Evolutionary conservation across 37 sponge, comb jelly and placozoan species (phyloP), one percentile per base, ranked within the genome.

Genomic region (Halichondria panicea): DNA sequence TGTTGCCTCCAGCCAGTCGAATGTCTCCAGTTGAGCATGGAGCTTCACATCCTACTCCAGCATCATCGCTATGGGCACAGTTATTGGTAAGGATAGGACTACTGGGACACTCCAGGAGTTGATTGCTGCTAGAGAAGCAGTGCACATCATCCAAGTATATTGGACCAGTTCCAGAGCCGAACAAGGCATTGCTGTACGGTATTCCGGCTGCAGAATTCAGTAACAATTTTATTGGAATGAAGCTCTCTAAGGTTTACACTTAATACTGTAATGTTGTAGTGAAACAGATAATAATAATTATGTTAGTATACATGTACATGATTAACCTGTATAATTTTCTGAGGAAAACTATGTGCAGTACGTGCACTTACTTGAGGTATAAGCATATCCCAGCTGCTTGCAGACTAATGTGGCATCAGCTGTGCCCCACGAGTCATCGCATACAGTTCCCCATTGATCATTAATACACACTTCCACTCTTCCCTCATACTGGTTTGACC

Each of bases 391-490:
- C 67, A 66, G 42, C 67, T 66, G 67, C 39, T 35, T 66, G 67
- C 67, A 66, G 40, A 66, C 67, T 24, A 39, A 25, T 18, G 67
- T 66, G 39, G 67, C 67, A 66, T 66, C 67, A 66, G 42, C 39
- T 15, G 41, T 66, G 67, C 41, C 38, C 67, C 67, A 66, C 21
- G 37, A 37, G 40, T 39, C 41, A 35, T 66, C 67, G 39, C 67
- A 66, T 24, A 66, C 67, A 37, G 67, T 66, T 37, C 67, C 67
- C 67, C 67, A 66, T 42, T 66, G 67, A 42, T 66, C 41, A 66
- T 66, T 66, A 35, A 66, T 66, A 24, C 67, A 66, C 42, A 66
- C 67, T 42, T 66, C 67, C 67, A 66, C 67, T 38, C 67, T 66
- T 18, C 67, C 67, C 67, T 66, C 67, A 38, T 66, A 66, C 67